Evolutionary conservation across 2,113 vertebrate species (phyloP), one percentile per base, ranked within the genome.

Genomic region (Orycteropus afer): DNA sequence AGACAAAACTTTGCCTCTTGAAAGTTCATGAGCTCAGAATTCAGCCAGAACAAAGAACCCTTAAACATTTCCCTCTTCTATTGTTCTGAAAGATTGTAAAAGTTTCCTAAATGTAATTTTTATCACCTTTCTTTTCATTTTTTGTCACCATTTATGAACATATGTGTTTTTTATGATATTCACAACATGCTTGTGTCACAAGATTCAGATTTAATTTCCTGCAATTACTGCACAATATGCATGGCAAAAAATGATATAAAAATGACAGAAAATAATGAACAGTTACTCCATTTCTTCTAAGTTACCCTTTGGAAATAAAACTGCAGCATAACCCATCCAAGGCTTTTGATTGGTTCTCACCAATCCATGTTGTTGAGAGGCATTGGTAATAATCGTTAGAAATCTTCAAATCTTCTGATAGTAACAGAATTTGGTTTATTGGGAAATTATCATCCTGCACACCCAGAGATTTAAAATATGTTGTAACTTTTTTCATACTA

Each of bases 161-260:
- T 98, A 98, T 98, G 98, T 98, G 98, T 98, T 98, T 98, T 97
- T 98, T 98, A 98, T 98, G 98, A 98, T 91, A 97, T 98, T 98
- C 98, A 94, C 98, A 98, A 98, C 98, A 97, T 97, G 96, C 98
- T 97, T 98, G 97, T 98, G 98, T 97, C 98, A 98, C 98, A 97
- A 98, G 98, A 98, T 97, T 98, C 97, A 98, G 97, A 98, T 98
- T 98, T 96, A 97, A 98, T 98, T 98, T 98, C 98, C 98, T 98
- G 97, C 96, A 95, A 95, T 97, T 97, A 97, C 77, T 97, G 97
- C 98, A 97, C 98, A 71, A 96, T 90, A 90, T 97, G 98, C 98
- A 95, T 83, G 77, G 95, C 95, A 96, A 95, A 98, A 96, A 96
- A 90, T 17, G 88, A 97, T 97, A 93, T 97, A 97, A 78, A 97